These are phyloP conservation scores for Peucedramus taeniatus DNA, from an alignment of 2,113 vertebrate species.

Conservation along the genomic window DNA sequence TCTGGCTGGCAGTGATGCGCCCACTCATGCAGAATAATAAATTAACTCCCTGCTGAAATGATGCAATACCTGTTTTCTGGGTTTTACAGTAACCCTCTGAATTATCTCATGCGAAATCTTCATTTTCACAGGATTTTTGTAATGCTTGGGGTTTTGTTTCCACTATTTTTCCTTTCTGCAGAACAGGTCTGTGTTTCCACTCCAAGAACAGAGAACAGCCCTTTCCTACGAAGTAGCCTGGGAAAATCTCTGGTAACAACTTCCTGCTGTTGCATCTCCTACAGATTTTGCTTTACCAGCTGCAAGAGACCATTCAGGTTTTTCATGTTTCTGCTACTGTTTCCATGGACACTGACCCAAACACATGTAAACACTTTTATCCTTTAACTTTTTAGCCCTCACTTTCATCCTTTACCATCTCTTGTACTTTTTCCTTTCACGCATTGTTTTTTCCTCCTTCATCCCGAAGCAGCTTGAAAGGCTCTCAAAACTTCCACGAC, in stretches of 20 bases:
- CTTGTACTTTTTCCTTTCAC: background rate
- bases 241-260: background rate
- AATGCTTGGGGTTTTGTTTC: background rate
- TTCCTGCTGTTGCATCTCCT: background rate
- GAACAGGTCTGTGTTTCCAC: background rate
- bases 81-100: background rate
- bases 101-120: background rate
- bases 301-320: background rate
- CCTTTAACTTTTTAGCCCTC: background rate
- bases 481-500: background rate
- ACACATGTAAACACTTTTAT: background rate
- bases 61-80: background rate
- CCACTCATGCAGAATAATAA: accelerated
- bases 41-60: background rate
- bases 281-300: background rate
- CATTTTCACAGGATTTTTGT: background rate
- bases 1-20: background rate
- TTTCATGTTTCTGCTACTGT: background rate
- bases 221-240: background rate
- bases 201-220: background rate
- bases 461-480: background rate
- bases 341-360: background rate
- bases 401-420: background rate
- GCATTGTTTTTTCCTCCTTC: background rate
- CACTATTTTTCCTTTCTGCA: background rate